Evolutionary conservation across 2,113 vertebrate genomes (phyloP), one percentile per base, ranked within the genome.

Genomic region (Pyrgilauda ruficollis): DNA sequence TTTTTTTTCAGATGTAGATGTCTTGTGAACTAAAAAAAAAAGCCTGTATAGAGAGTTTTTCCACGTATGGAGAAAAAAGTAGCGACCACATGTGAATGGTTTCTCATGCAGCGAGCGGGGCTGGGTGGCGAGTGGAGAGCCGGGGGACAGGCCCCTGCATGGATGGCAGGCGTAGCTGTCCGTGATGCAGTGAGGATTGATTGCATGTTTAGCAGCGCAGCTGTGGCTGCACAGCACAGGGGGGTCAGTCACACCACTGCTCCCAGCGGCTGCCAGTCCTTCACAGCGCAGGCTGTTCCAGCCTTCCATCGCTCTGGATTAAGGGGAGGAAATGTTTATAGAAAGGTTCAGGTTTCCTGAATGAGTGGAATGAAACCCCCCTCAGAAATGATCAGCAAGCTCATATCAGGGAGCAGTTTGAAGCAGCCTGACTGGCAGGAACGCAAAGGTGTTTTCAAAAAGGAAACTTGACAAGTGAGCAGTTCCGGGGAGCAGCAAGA

Each of bases 301-400:
- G 70, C 58, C 26, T 58, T 69, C 79, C 76, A 27, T 23, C 1
- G 4, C 81, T 67, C 69, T 62, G 69, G 66, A 95, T 97, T 96
- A 82, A 58, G 18, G 78, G 75, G 37, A 93, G 75, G 89, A 94
- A 97, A 90, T 91, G 87, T 90, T 89, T 85, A 82, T 82, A 74
- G 89, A 90, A 93, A 66, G 93, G 73, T 87, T 96, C 89, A 56
- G 86, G 76, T 96, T 96, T 96, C 94, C 69, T 11, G 33, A 92
- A 80, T 3, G 61, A 90, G 76, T 37, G 80, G 86, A 95, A 85
- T 90, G 79, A 96, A 93, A 49, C 31, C 55, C 79, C 73, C 63
- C 50, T 46, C 75, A 76, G 85, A 90, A 90, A 7, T 19, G 56
- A 92, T 44, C 70, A 73, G 63, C 12, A 4, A 64, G 77, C 56